Conservation (phyloP, 2,797 vertebrate genomes). For the Karalla daura region DNA sequence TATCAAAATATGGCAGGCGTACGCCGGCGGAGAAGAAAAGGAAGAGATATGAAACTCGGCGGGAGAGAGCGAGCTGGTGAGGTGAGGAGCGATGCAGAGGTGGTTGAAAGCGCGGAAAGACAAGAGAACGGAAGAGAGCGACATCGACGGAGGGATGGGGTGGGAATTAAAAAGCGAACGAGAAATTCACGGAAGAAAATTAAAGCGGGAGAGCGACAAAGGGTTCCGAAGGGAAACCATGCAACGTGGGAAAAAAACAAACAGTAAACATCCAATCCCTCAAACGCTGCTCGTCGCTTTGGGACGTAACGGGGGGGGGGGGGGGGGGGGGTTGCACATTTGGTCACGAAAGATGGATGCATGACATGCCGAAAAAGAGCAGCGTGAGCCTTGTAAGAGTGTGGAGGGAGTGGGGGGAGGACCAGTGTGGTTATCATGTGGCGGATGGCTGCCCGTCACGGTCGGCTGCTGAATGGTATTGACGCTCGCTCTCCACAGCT, state of each 20-base stretch:
- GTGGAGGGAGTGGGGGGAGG: neutral
- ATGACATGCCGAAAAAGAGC: neutral
- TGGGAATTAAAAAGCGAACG: constrained; percentile 41
- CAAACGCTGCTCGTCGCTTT: constrained; percentile 9
- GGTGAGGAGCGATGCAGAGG: constrained; percentile 42
- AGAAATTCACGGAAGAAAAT: constrained; percentile 37
- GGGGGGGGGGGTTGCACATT: too few relatives aligned
- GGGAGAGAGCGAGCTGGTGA: constrained; percentile 2
- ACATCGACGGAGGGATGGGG: constrained; percentile 34
- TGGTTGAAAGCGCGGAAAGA: constrained; percentile 53
- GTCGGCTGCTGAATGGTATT: constrained; percentile 48
- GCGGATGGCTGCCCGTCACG: constrained; percentile 49
- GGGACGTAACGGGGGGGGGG: too few relatives aligned
- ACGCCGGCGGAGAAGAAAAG: constrained; percentile 13
- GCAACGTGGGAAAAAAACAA: constrained; percentile 23
- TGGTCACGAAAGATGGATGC: constrained; percentile 3
- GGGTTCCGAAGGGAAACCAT: constrained; percentile 35
- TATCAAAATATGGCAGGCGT: constrained; percentile 23
- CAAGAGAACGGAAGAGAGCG: constrained; percentile 30
- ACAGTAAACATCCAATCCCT: constrained; percentile 16
- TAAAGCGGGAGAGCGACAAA: constrained; percentile 41
- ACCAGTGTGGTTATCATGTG: constrained; percentile 37
- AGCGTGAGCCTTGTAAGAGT: neutral
- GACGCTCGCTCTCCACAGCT: constrained; percentile 36
- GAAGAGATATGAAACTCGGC: constrained; percentile 22